phyloP scores from a whole-genome alignment of 2,113 vertebrate species.

The Numenius arquata region DNA sequence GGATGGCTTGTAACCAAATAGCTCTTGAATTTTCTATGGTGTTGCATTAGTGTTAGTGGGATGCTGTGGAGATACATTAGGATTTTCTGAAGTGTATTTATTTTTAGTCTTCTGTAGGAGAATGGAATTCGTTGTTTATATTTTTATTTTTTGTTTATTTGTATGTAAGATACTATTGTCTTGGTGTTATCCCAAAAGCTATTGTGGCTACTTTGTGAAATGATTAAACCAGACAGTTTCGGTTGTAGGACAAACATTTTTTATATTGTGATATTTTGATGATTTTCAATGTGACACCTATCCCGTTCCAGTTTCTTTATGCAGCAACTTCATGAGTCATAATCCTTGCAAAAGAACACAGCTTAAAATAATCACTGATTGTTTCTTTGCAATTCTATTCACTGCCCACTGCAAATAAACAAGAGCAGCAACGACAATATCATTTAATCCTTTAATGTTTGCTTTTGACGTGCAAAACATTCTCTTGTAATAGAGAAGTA shows the following conservation, averaged over 20 bases:
- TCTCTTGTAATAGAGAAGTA: constrained; percentile 57
- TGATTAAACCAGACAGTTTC: constrained; percentile 25
- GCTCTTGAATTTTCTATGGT: background rate
- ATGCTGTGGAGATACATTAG: background rate
- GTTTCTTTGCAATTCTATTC: constrained; percentile 26
- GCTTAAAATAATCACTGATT: constrained; percentile 63
- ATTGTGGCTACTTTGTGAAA: background rate
- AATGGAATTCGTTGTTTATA: background rate
- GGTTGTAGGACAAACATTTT: constrained; percentile 15
- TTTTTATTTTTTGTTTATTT: background rate
- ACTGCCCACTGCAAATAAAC: constrained; percentile 53
- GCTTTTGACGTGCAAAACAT: constrained; percentile 51
- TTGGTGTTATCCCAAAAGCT: constrained; percentile 25
- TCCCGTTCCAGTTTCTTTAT: background rate
- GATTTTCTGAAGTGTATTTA: background rate
- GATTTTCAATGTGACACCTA: constrained; percentile 41
- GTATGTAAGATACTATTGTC: background rate
- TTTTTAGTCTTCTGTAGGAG: background rate
- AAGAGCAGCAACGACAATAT: constrained; percentile 42
- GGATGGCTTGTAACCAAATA: background rate
- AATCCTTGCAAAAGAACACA: constrained; percentile 47
- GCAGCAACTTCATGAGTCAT: constrained; percentile 53
- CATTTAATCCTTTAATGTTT: constrained; percentile 61
- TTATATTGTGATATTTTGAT: background rate
- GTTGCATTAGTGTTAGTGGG: background rate